Evolutionary conservation across 2,888 invertebrate species (phyloP).

Genomic region (Epinotia bilunana): DNA sequence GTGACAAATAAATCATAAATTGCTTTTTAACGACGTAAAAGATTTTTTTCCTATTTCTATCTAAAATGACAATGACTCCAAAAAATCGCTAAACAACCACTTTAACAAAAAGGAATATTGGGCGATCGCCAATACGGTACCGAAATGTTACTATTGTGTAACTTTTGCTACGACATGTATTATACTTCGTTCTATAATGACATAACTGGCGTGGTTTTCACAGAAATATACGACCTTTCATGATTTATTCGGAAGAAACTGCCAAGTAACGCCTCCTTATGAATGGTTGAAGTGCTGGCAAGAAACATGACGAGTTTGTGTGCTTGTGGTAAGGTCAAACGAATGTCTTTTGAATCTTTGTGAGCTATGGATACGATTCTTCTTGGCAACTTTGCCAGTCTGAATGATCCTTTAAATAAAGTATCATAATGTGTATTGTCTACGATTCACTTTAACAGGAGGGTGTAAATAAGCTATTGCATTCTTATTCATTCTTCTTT

Average conservation of each 20-base stretch:
- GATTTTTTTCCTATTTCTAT: neutral
- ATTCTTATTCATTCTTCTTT: too few species aligned
- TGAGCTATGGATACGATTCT: neutral
- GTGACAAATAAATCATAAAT: neutral
- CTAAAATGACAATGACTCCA: neutral
- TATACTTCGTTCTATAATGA: neutral
- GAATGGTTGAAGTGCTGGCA: conserved; percentile 22
- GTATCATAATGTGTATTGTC: too few species aligned
- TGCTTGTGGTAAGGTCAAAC: conserved; percentile 11
- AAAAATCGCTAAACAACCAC: conserved; percentile 11
- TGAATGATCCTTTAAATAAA: too few species aligned
- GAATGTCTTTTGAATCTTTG: conserved; percentile 2
- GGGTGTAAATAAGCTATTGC: too few species aligned
- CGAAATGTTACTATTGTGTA: conserved; percentile 30
- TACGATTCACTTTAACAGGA: too few species aligned
- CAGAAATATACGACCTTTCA: neutral
- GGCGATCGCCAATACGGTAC: conserved; percentile 21
- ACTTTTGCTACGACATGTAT: conserved; percentile 30
- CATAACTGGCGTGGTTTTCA: neutral
- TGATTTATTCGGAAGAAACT: neutral
- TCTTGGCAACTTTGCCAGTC: neutral
- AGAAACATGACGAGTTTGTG: conserved; percentile 9
- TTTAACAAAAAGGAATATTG: conserved; percentile 14
- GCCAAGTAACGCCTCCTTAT: conserved; percentile 30
- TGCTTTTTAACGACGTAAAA: conserved; percentile 7